Base-by-base conservation (phyloP, 2,113 vertebrate species). In the Hyperopisus bebe region DNA sequence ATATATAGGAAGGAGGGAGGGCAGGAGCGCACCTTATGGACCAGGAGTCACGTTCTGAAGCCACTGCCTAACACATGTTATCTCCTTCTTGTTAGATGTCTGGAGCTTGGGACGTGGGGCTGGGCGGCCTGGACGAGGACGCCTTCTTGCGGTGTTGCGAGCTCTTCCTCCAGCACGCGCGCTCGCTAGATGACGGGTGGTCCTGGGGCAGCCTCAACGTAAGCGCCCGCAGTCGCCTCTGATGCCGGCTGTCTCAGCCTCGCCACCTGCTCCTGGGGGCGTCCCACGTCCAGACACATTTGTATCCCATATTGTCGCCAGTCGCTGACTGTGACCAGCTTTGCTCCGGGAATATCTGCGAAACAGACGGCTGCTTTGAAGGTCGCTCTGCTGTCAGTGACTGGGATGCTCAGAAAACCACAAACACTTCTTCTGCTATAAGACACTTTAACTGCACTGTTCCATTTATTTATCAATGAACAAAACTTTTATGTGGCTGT, bases 191-290 rank as follows among this genome's bases (percentile, higher is more conserved):
- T 39, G 98, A 99, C 55, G 96, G 95, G 1, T 99, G 98, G 98
- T 96, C 96, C 91, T 98, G 98, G 98, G 95, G 93, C 92, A 90
- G 89, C 0, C 93, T 95, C 58, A 95, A 97, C 97, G 98, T 98
- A 95, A 95, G 92, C 24, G 15, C 0, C 3, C 7, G 17, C 7
- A 39, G 35, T 31, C 5, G 8, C 51, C 46, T 21, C 44, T 21
- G 19, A 15, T 11, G 50, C 50, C 35, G 8, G n/a, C 62, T 27
- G 62, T 62, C 2, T 2, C 58, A 3, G n/a, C 62, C n/a, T 4
- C 5, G 9, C 10, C 51, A n/a, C 24, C 24, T 80, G 19, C 44
- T 86, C n/a, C 11, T 11, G 84, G 55, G 55, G 31, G 17, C 11
- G 17, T 31, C 11, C 11, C 9, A 17, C 19, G 24, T 35, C 62